Evolutionary conservation across 2,113 vertebrate genomes (phyloP).

Genomic region (Meleagris gallopavo): DNA sequence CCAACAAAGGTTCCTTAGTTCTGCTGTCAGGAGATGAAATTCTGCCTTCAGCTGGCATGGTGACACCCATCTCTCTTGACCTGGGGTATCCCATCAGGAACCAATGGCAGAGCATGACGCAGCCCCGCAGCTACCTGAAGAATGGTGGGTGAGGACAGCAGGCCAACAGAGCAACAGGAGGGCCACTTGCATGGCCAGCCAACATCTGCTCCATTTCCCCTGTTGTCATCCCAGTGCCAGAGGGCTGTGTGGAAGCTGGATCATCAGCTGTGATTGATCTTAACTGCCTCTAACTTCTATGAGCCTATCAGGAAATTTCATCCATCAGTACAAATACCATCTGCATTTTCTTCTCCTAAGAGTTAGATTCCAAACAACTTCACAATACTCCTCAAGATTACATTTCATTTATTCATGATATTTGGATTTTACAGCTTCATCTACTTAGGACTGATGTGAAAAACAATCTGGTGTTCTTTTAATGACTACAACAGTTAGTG

Average conservation of each 20-base stretch:
- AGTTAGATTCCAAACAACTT: neutral
- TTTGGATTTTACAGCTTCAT: constrained; percentile 25
- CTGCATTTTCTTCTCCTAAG: neutral
- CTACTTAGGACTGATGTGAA: neutral
- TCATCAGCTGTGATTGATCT: neutral
- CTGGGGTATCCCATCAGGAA: neutral
- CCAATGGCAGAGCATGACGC: neutral
- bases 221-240: neutral
- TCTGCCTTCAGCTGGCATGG: neutral
- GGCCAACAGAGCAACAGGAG: neutral
- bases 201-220: neutral
- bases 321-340: accelerated
- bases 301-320: neutral
- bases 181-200: accelerated
- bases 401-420: constrained; percentile 60
- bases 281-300: neutral
- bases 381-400: neutral
- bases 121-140: accelerated
- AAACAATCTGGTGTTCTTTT: constrained; percentile 34
- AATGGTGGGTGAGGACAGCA: neutral
- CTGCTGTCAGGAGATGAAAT: neutral
- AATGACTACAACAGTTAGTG: constrained; percentile 31
- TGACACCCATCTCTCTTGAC: accelerated
- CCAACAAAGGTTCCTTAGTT: neutral
- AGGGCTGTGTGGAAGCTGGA: neutral